phyloP scores from a whole-genome alignment of 1,140 invertebrate genomes.

The Rhagoletis pomonella region DNA sequence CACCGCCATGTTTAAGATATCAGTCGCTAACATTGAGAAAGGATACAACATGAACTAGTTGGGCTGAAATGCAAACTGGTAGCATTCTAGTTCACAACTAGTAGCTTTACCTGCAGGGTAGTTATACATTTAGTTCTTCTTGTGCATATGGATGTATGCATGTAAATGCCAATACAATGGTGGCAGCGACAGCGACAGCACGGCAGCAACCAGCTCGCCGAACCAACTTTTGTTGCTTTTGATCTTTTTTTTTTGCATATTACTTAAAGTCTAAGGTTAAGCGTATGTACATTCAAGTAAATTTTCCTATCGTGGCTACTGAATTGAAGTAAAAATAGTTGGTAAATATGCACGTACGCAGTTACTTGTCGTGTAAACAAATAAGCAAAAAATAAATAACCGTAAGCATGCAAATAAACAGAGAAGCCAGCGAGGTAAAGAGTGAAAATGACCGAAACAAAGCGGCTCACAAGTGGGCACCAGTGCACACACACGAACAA shows the following conservation, averaged over 20 bases:
- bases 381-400: not conserved
- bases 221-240: not conserved
- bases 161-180: too few species aligned
- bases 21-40: too few species aligned
- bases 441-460: not conserved
- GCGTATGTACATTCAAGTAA: not conserved
- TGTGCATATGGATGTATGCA: too few species aligned
- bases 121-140: too few species aligned
- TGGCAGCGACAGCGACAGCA: not conserved
- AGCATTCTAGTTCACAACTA: too few species aligned
- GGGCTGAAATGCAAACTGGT: too few species aligned
- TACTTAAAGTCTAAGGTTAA: constrained; percentile 32
- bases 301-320: not conserved
- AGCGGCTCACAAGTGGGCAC: not conserved
- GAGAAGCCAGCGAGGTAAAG: not conserved
- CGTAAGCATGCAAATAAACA: not conserved
- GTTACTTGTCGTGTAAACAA: not conserved
- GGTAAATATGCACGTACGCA: not conserved
- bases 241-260: not conserved
- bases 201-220: not conserved
- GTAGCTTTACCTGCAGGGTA: too few species aligned
- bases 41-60: too few species aligned
- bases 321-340: not conserved
- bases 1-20: too few species aligned
- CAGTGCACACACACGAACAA: too few species aligned